Evolutionary conservation across 1,140 invertebrate genomes (phyloP).

Genomic region (Danaus melanippus): DNA sequence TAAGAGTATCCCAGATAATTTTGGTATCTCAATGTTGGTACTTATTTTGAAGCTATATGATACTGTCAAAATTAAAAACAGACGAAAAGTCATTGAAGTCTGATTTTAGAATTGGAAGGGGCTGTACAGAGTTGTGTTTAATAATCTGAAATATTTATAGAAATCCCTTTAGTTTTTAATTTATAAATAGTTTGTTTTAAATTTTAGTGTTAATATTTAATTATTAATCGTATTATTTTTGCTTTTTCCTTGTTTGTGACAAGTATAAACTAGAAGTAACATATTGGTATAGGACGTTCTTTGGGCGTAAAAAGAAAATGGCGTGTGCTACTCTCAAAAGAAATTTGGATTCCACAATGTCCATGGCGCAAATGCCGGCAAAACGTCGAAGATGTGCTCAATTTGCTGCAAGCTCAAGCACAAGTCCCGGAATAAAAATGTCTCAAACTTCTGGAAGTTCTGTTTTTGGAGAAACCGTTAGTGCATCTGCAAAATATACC

Average conservation of each 20-base stretch:
- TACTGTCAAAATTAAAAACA: constrained; percentile 47
- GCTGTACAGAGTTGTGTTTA: constrained; percentile 40
- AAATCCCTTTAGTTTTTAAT: constrained; percentile 51
- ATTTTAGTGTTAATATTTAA: constrained; percentile 47
- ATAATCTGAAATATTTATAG: constrained; percentile 55
- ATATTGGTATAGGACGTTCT: constrained; percentile 49
- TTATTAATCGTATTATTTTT: constrained; percentile 53
- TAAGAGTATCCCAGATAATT: constrained; percentile 7
- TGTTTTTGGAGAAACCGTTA: constrained; percentile 81
- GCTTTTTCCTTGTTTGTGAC: constrained; percentile 34
- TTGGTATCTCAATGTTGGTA: constrained; percentile 30
- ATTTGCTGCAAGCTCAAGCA: constrained; percentile 80
- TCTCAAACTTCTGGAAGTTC: constrained; percentile 74
- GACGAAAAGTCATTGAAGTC: constrained; percentile 40
- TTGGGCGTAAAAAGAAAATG: constrained; percentile 81
- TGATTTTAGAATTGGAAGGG: constrained; percentile 52
- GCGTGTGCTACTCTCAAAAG: constrained; percentile 96
- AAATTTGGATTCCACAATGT: constrained; percentile 90
- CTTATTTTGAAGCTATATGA: constrained; percentile 31
- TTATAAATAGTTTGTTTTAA: constrained; percentile 37
- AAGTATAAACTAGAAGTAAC: constrained; percentile 41
- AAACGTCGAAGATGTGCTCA: constrained; percentile 91
- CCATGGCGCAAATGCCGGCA: constrained; percentile 84
- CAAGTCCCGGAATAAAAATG: constrained; percentile 76
- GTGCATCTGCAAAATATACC: constrained; percentile 82